Base-by-base conservation (phyloP, 2,888 invertebrate species). In the Mallateleia sp. region DNA sequence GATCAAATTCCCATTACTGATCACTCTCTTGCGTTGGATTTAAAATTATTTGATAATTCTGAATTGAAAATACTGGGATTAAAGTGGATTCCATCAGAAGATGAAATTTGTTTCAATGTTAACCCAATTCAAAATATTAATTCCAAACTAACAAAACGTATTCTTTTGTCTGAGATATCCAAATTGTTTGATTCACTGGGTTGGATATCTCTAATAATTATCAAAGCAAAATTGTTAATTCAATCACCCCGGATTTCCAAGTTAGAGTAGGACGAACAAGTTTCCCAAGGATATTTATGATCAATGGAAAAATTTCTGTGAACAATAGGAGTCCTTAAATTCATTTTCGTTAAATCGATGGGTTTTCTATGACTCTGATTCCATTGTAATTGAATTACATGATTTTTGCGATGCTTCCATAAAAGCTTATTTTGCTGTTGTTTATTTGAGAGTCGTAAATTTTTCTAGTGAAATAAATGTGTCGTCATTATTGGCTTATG, bases 401-500 rank as follows among this genome's bases (percentile, higher is more conserved):
- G 38, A 42, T 1, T 62, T 62, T 20, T 38, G 38, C 15, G 62
- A 62, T 38, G 62, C 62, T 2, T 38, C 62, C 4, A 11, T 14
- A 5, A 8, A n/a, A 4, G 64, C 6, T n/a, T 38, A 38, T 22
- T 64, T 24, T 2, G 64, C 64, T 6, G 45, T 45, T 3, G 24
- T 45, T 7, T 62, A 62, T 38, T 2, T 42, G 2, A 2, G 45
- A 22, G 20, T 38, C 3, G 18, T 24, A 28, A 8, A 28, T 28
- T 28, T 6, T 28, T 8, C 4, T 6, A 8, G 20, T 18, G 5
- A 50, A 50, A 18, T 20, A 3, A 8, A 18, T 18, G 8, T 18
- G 3, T 81, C 9, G 7, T 85, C 28, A 32, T 3, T 56, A 32
- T 64, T 78, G 32, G 62, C 86, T 0, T n/a, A n/a, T n/a, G n/a